phyloP scores from a whole-genome alignment of 2,113 vertebrate genomes.

The Canis aureus region DNA sequence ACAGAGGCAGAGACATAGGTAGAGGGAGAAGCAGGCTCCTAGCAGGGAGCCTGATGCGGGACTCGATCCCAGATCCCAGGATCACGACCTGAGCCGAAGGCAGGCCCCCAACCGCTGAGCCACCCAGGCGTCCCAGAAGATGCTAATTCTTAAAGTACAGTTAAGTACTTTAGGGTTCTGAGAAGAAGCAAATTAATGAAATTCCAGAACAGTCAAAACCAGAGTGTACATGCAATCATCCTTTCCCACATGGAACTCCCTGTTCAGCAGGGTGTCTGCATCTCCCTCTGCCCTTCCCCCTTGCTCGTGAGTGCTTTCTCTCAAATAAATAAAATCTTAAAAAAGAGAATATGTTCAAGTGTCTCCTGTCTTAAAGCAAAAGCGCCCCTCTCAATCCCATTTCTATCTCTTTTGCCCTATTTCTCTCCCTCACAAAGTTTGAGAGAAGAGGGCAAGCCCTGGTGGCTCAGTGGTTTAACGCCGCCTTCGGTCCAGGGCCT shows the following conservation, averaged over 20 bases:
- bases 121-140: neutral
- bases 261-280: neutral
- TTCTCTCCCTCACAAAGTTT: constrained; percentile 5
- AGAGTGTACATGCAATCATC: neutral
- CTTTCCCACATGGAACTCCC: neutral
- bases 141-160: neutral
- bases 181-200: constrained; percentile 37
- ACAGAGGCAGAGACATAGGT: too few relatives aligned
- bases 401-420: neutral
- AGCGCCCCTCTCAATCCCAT: neutral
- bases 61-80: too few relatives aligned
- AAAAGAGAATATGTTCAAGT: neutral
- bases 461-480: too few relatives aligned
- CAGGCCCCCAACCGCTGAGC: too few relatives aligned
- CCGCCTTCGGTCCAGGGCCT: too few relatives aligned
- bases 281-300: neutral
- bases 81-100: too few relatives aligned
- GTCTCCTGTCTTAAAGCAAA: constrained; percentile 32
- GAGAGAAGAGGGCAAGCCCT: neutral
- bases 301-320: neutral
- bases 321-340: neutral
- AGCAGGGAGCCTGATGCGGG: too few relatives aligned
- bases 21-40: too few relatives aligned
- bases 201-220: neutral
- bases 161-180: constrained; percentile 1